Percentiles rank a stretch among this genome's conserved stretches.
These are phyloP conservation scores for Callitettix versicolor DNA, from an alignment of 1,140 invertebrate genomes.

Conservation along the genomic window DNA sequence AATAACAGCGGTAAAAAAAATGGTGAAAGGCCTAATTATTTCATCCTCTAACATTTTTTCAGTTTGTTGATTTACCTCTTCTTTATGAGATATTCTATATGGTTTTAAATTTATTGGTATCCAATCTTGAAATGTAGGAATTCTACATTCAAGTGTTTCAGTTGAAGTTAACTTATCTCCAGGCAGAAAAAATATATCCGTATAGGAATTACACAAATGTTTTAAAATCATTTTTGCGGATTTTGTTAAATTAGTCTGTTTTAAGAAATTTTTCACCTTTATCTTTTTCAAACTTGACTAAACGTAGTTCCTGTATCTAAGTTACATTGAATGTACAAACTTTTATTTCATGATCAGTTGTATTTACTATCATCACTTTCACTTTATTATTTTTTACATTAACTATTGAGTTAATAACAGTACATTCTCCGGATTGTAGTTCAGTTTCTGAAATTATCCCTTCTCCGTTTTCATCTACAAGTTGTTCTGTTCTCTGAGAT, in stretches of 20 bases:
- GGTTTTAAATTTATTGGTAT: not conserved
- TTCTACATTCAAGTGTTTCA: not conserved
- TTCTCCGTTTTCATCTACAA: too few relatives aligned
- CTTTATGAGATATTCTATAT: not conserved
- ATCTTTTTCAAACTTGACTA: too few relatives aligned
- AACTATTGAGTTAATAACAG: too few relatives aligned
- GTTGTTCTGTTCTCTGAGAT: too few relatives aligned
- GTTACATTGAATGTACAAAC: too few relatives aligned
- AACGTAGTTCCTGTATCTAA: too few relatives aligned
- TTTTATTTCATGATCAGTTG: too few relatives aligned
- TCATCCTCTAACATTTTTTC: not conserved
- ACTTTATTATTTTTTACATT: too few relatives aligned
- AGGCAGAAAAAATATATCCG: not conserved
- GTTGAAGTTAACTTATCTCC: slow-evolving; percentile 1
- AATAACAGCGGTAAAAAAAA: too few relatives aligned
- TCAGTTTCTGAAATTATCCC: too few relatives aligned
- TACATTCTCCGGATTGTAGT: too few relatives aligned
- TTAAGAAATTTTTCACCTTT: not conserved
- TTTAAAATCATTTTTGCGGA: not conserved
- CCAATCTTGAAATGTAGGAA: not conserved
- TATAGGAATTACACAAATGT: not conserved
- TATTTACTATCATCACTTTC: too few relatives aligned
- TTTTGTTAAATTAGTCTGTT: not conserved
- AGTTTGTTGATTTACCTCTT: not conserved
- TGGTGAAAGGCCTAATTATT: not conserved